A percentile compares a stretch with the other conserved stretches of the same genome.
phyloP scores from a whole-genome alignment of 2,888 invertebrate genomes.

The Pseudoips prasinana region DNA sequence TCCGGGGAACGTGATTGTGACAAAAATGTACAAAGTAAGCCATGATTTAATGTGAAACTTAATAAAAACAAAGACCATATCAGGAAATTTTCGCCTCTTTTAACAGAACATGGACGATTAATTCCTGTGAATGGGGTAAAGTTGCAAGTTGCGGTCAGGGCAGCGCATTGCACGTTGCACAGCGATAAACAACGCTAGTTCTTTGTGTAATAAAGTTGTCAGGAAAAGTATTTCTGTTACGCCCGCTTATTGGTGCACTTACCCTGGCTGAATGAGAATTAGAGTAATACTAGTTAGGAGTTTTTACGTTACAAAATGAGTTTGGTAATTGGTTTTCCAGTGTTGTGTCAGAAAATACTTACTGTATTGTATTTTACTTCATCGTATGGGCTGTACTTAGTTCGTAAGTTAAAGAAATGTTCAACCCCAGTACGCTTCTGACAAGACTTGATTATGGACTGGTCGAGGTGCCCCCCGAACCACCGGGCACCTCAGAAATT shows the following conservation, averaged over 20 bases:
- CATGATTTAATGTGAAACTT: constrained; percentile 1
- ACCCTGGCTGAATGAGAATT: constrained; percentile 22
- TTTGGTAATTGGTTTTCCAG: too few species aligned
- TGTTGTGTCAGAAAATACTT: too few species aligned
- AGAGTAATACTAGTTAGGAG: neutral
- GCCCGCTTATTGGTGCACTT: constrained; percentile 34
- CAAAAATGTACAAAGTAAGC: neutral
- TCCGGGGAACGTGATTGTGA: neutral
- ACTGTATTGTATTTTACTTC: too few species aligned
- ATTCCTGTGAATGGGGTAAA: constrained; percentile 37
- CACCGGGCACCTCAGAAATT: too few species aligned
- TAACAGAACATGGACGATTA: constrained; percentile 33
- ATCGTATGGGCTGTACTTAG: too few species aligned
- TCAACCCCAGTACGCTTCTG: too few species aligned
- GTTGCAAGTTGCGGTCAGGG: constrained; percentile 36
- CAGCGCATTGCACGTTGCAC: constrained; percentile 31
- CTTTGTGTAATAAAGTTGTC: constrained; percentile 25
- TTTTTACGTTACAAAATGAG: neutral
- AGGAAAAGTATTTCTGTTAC: constrained; percentile 32
- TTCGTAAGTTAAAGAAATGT: too few species aligned
- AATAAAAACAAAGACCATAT: constrained; percentile 17
- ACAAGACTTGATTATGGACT: too few species aligned
- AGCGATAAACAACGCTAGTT: constrained; percentile 37
- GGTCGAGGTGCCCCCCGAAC: too few species aligned
- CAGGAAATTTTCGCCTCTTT: constrained; percentile 27